Base-by-base conservation (phyloP, 1,140 invertebrate genomes). In the Samia ricini region DNA sequence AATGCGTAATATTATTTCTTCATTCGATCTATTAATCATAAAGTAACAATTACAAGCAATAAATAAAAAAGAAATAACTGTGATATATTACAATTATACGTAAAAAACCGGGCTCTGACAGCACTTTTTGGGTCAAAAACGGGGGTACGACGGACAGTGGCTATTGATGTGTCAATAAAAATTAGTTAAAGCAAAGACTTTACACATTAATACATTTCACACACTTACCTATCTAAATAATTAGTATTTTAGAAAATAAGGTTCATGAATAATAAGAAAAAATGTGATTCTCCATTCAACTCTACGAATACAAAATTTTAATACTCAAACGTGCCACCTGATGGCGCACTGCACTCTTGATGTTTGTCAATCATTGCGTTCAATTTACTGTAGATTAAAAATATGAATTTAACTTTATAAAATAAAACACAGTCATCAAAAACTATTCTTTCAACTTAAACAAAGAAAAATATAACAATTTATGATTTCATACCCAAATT, bases 261-360 rank as follows among this genome's bases (percentile, higher is more conserved):
- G 84, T 79, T 91, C 87, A 91, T 91, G 83, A 80, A 88, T 89
- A 91, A 89, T 79, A 84, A 79, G 78, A 82, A 81, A 83, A 91
- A 89, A 89, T 90, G 89, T 89, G 85, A 78, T 86, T 78, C 81
- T 85, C 85, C 83, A 89, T 88, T 83, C 83, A 94, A 78, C 77
- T 87, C 85, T 87, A 91, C 85, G 86, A 91, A 90, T 88, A 91
- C 88, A 89, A 88, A 90, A 85, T 89, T 87, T 81, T 85, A 85
- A 77, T 87, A 89, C 85, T 86, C 68, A 77, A 77, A 68, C 69
- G 61, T 63, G 93, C 94, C 56, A 63, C 63, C 49, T 83, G 85
- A 73, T 79, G 79, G 83, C 83, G 74, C 57, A 62, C 64, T 54
- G 52, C 50, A 42, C 57, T 15, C 51, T 61, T 61, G 49, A 36